Evolutionary conservation across 1,140 invertebrate species (phyloP).

Genomic region (Homarus americanus): DNA sequence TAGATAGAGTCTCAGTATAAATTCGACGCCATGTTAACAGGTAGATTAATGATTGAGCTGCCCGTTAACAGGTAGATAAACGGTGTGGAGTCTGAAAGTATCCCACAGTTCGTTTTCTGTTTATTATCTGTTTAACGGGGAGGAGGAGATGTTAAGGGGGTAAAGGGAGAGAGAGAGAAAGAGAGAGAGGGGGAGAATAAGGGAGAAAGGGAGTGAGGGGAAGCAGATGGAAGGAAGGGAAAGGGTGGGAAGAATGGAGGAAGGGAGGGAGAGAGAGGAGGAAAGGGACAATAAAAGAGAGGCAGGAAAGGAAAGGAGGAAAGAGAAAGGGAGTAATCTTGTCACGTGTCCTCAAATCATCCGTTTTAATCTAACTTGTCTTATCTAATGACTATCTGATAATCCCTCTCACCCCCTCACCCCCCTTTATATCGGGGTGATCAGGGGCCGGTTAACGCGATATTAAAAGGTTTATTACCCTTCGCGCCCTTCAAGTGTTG

Average conservation of each 20-base stretch:
- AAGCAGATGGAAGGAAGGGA: background rate
- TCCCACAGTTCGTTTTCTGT: too few relatives aligned
- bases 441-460: slow-evolving; percentile 7
- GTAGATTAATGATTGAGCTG: too few relatives aligned
- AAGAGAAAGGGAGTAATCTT: background rate
- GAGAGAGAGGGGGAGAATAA: background rate
- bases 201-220: background rate
- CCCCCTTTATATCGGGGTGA: background rate
- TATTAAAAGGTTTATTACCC: background rate
- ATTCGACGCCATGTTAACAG: too few relatives aligned
- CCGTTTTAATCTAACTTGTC: background rate
- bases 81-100: too few relatives aligned
- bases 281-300: background rate
- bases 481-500: background rate
- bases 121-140: too few relatives aligned
- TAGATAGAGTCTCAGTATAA: too few relatives aligned
- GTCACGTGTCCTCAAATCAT: background rate
- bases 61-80: too few relatives aligned
- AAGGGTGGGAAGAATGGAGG: background rate
- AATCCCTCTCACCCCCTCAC: background rate
- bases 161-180: background rate
- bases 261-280: background rate
- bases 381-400: slow-evolving; percentile 5
- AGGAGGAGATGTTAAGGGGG: too few relatives aligned
- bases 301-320: background rate